Evolutionary conservation across 2,888 invertebrate genomes (phyloP).

Genomic region (Cheilosia scutellata): DNA sequence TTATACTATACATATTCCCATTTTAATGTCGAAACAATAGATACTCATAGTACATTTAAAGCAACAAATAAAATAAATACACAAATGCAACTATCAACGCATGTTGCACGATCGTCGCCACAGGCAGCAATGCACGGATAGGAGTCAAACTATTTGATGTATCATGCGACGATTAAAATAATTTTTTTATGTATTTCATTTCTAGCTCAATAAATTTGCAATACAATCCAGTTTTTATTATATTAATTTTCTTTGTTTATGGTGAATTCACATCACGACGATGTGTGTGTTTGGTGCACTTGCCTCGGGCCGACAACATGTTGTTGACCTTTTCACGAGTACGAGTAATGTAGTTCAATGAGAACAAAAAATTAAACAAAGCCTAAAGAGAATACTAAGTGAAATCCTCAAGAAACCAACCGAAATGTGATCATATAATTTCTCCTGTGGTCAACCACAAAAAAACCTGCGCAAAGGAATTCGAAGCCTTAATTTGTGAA

Average conservation of each 20-base stretch:
- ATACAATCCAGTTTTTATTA: slow-evolving; percentile 38
- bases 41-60: slow-evolving; percentile 31
- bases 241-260: slow-evolving; percentile 20
- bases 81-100: slow-evolving; percentile 27
- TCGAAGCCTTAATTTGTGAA: neutral
- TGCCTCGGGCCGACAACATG: slow-evolving; percentile 26
- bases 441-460: slow-evolving; percentile 56
- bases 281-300: slow-evolving; percentile 18
- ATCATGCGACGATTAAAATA: slow-evolving; percentile 37
- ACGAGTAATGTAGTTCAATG: slow-evolving; percentile 1
- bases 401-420: neutral
- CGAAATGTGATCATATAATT: slow-evolving; percentile 31
- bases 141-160: slow-evolving; percentile 22
- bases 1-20: slow-evolving; percentile 13
- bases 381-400: neutral
- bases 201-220: slow-evolving; percentile 25
- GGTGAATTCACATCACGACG: slow-evolving; percentile 47
- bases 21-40: slow-evolving; percentile 23
- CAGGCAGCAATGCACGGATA: slow-evolving; percentile 41
- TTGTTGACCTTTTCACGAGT: slow-evolving; percentile 51
- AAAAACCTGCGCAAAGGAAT: neutral
- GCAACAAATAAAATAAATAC: slow-evolving; percentile 12
- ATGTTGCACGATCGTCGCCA: slow-evolving; percentile 51
- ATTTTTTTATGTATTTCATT: slow-evolving; percentile 17
- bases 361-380: neutral